phyloP scores from a whole-genome alignment of 2,888 invertebrate genomes.

The Spodoptera exigua region DNA sequence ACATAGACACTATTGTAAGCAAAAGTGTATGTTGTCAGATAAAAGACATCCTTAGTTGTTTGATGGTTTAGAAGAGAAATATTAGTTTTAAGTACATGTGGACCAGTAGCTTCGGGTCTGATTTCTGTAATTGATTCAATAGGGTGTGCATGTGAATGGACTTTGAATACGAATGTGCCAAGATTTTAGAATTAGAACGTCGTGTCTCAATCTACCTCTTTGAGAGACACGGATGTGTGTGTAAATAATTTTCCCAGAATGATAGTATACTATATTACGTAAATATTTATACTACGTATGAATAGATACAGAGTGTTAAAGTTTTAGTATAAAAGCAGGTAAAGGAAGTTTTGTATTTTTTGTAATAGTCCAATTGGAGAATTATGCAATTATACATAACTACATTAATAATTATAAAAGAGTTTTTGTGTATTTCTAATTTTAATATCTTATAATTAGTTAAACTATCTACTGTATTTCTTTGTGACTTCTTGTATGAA shows the following conservation, averaged over 20 bases:
- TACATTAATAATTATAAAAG: conserved; percentile 20
- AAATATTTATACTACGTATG: conserved; percentile 52
- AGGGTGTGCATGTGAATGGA: conserved; percentile 53
- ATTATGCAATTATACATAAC: conserved; percentile 35
- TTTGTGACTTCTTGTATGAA: conserved; percentile 41
- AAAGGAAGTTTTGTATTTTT: conserved; percentile 71
- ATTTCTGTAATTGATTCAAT: conserved; percentile 64
- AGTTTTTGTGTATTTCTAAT: conserved; percentile 36
- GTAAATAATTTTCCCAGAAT: conserved; percentile 51
- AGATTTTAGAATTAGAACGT: conserved; percentile 42
- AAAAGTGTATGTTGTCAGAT: conserved; percentile 65
- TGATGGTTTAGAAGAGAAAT: conserved; percentile 61
- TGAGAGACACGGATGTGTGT: conserved; percentile 38
- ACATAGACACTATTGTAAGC: conserved; percentile 68
- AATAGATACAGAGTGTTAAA: conserved; percentile 39
- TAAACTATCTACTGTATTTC: conserved; percentile 19
- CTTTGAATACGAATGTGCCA: conserved; percentile 53
- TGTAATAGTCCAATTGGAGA: conserved; percentile 64
- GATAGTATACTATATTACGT: conserved; percentile 45
- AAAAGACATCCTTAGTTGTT: conserved; percentile 69
- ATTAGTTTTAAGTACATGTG: conserved; percentile 72
- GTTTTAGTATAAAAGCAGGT: conserved; percentile 51
- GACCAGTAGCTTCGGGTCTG: conserved; percentile 80
- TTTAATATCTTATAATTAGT: conserved; percentile 43
- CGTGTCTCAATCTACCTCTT: conserved; percentile 41